Evolutionary conservation across 1,140 invertebrate genomes (phyloP).

Genomic region (Zelostemma sp.): DNA sequence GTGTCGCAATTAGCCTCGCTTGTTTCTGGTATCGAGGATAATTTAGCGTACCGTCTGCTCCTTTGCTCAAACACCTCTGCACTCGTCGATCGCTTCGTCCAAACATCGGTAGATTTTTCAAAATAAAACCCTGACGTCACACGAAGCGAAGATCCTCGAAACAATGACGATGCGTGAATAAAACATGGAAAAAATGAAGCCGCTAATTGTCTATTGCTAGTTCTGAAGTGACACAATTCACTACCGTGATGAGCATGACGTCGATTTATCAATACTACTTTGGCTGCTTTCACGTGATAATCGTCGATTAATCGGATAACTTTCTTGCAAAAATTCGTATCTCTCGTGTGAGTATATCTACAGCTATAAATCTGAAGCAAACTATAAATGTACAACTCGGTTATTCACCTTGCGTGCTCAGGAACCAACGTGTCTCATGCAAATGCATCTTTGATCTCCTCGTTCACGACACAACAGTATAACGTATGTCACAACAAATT

Average conservation of each 20-base stretch:
- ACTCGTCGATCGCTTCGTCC: background rate
- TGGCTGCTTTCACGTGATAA: slow-evolving; percentile 25
- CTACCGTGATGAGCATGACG: slow-evolving; percentile 36
- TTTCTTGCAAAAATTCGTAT: background rate
- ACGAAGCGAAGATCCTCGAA: background rate
- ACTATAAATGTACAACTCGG: slow-evolving; percentile 29
- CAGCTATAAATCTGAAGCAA: slow-evolving; percentile 31
- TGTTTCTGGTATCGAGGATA: slow-evolving; percentile 3
- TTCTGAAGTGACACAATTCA: slow-evolving; percentile 35
- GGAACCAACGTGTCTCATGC: slow-evolving; percentile 21
- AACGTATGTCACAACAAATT: slow-evolving; percentile 2
- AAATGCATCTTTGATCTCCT: slow-evolving; percentile 18
- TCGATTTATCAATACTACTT: slow-evolving; percentile 34
- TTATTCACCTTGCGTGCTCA: slow-evolving; percentile 28
- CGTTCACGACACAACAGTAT: background rate
- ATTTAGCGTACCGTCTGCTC: slow-evolving; percentile 25
- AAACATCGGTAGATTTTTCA: background rate
- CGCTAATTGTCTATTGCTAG: slow-evolving; percentile 35
- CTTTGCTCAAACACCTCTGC: slow-evolving; percentile 14
- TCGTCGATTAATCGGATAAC: slow-evolving; percentile 12
- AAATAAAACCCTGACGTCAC: no score
- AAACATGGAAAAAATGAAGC: background rate
- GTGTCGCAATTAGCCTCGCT: slow-evolving; percentile 1
- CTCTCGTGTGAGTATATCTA: slow-evolving; percentile 23
- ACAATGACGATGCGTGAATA: slow-evolving; percentile 3